Conservation (phyloP, 2,888 invertebrate genomes). For the Eilema sororculum region DNA sequence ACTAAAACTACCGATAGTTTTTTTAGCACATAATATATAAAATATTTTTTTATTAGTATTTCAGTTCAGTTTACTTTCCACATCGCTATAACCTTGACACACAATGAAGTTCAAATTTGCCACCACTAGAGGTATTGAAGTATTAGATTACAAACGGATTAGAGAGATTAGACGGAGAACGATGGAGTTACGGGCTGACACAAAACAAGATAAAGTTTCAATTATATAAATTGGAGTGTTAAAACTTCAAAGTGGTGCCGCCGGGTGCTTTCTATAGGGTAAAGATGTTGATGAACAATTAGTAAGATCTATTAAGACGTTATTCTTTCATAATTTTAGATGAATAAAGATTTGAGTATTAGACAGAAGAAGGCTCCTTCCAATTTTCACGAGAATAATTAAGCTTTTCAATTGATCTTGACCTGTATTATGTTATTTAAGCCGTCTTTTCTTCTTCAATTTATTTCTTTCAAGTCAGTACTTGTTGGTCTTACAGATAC, state of each 20-base stretch:
- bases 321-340: slow-evolving; percentile 40
- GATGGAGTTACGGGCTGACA: slow-evolving; percentile 53
- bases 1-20: too few relatives aligned
- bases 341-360: slow-evolving; percentile 18
- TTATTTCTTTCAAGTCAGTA: not conserved
- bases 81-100: not conserved
- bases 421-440: not conserved
- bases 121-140: slow-evolving; percentile 34
- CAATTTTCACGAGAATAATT: not conserved
- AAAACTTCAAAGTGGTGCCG: slow-evolving; percentile 72
- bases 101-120: slow-evolving; percentile 27
- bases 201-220: slow-evolving; percentile 69
- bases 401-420: slow-evolving; percentile 3
- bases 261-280: slow-evolving; percentile 59
- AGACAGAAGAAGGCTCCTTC: not conserved
- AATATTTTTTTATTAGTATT: too few relatives aligned
- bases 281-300: slow-evolving; percentile 59
- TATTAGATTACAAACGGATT: slow-evolving; percentile 50
- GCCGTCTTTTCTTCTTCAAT: not conserved
- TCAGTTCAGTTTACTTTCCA: not conserved
- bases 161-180: slow-evolving; percentile 46
- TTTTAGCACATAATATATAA: too few relatives aligned
- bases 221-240: slow-evolving; percentile 74
- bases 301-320: slow-evolving; percentile 54
- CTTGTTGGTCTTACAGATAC: too few relatives aligned